phyloP scores from a whole-genome alignment of 1,140 invertebrate species.

The Adoxophyes honmai region DNA sequence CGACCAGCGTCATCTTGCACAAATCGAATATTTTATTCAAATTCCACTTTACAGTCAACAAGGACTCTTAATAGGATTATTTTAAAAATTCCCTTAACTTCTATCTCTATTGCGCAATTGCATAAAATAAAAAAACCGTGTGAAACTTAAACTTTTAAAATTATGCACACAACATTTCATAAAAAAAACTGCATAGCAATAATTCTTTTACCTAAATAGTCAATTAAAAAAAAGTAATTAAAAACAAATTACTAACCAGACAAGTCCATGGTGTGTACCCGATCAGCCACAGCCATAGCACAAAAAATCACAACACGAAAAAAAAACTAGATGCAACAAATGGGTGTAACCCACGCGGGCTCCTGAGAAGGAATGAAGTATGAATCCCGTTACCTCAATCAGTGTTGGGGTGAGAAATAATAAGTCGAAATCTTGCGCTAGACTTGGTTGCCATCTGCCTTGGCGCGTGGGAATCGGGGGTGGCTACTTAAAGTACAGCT shows the following conservation, averaged over 20 bases:
- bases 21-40: too few relatives aligned
- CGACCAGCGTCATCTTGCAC: too few relatives aligned
- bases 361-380: neutral
- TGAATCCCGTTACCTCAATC: constrained; percentile 9
- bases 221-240: neutral
- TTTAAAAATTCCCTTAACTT: too few relatives aligned
- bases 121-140: too few relatives aligned
- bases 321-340: neutral
- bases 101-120: too few relatives aligned
- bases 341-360: neutral
- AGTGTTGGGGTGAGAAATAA: constrained; percentile 11
- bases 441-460: too few relatives aligned
- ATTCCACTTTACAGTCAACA: too few relatives aligned
- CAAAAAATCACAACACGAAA: neutral
- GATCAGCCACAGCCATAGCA: neutral
- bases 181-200: too few relatives aligned
- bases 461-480: constrained; percentile 8
- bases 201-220: too few relatives aligned
- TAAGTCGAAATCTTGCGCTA: neutral
- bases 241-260: constrained; percentile 4
- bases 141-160: too few relatives aligned
- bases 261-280: constrained; percentile 1
- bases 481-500: constrained; percentile 5
- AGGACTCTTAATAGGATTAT: too few relatives aligned
- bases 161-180: too few relatives aligned